These are phyloP conservation scores for Aethes cnicana DNA, from an alignment of 2,888 invertebrate species.

Conservation along the genomic window DNA sequence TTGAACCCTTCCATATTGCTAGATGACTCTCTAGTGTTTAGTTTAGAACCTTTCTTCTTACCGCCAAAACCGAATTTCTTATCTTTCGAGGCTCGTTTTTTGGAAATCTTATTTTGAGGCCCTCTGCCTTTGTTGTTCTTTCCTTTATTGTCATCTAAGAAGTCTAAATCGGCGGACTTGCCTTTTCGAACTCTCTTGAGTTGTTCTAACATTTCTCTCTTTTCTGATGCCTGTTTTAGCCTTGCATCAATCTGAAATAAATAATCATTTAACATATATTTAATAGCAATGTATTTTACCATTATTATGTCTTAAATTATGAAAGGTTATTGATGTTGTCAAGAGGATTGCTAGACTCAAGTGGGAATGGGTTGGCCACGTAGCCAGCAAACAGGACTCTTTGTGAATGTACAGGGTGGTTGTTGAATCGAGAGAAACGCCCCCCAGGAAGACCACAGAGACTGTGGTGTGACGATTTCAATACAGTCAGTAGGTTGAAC, in stretches of 20 bases:
- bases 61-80: constrained; percentile 97
- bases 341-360: too few species aligned
- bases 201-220: constrained; percentile 94
- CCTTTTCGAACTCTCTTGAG: constrained; percentile 96
- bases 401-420: too few species aligned
- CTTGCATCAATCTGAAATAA: constrained; percentile 88
- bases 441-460: too few species aligned
- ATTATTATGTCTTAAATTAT: too few species aligned
- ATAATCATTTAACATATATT: background rate
- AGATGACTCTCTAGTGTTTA: constrained; percentile 92
- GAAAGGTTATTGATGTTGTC: too few species aligned
- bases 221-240: constrained; percentile 93
- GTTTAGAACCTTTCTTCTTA: constrained; percentile 94
- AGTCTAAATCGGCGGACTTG: constrained; percentile 89
- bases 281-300: too few species aligned
- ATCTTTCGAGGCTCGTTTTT: constrained; percentile 86
- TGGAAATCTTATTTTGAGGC: constrained; percentile 61
- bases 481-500: too few species aligned
- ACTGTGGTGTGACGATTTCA: too few species aligned
- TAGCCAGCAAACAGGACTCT: too few species aligned
- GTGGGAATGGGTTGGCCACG: too few species aligned
- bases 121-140: constrained; percentile 52
- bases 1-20: constrained; percentile 84
- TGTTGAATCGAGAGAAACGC: too few species aligned
- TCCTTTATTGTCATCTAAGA: constrained; percentile 85